Conservation (phyloP, 2,888 invertebrate species). For the Agrochola lychnidis region DNA sequence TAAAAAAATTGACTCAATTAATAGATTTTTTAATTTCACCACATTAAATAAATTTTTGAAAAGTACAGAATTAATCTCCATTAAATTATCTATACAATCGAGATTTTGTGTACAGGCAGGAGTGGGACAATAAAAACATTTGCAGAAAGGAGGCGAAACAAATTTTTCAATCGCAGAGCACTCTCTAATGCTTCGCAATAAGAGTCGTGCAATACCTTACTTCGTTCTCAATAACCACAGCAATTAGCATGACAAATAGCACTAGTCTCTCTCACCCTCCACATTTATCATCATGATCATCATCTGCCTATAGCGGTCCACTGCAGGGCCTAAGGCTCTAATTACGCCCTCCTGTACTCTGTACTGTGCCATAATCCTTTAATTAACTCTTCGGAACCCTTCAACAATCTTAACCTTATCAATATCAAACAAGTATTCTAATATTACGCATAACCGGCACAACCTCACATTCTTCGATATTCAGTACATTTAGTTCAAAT, state of each 20-base stretch:
- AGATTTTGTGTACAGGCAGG: no score
- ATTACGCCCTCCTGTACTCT: background rate
- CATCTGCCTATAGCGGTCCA: background rate
- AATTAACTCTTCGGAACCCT: background rate
- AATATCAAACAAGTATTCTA: background rate
- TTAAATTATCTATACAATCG: no score
- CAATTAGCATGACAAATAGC: background rate
- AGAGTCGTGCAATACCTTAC: no score
- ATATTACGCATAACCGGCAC: background rate
- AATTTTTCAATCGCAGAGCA: no score
- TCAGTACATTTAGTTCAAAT: conserved; percentile 18
- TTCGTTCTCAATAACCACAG: background rate
- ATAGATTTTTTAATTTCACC: no score
- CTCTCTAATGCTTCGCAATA: no score
- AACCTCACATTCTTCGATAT: background rate
- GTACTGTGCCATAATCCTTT: background rate
- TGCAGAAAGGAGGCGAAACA: no score
- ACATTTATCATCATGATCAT: background rate
- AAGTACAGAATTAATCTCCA: no score
- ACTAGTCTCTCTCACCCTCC: no score
- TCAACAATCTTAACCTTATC: background rate
- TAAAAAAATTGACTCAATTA: no score
- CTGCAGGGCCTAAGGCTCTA: background rate
- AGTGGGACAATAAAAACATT: no score
- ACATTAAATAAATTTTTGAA: no score